Base-by-base conservation (phyloP, 2,797 vertebrate species). In the Poeciliopsis paucimaculata region DNA sequence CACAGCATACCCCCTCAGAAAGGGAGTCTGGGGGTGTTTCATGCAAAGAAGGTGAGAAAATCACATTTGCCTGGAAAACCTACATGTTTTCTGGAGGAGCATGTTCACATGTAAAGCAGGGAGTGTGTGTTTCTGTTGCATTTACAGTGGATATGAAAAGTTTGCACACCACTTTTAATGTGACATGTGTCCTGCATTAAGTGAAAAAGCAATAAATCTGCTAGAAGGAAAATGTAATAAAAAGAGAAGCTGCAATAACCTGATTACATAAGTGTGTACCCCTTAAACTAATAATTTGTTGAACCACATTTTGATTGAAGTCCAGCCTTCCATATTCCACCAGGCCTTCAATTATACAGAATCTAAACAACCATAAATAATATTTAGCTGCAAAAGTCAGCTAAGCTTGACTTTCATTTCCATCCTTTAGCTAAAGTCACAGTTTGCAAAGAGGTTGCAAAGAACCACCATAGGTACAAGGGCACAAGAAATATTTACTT, bases 41-140 rank as follows among this genome's bases (percentile, higher is more conserved):
- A 84, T 91, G 88, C 83, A 90, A 90, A 92, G 91, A 91, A 84
- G 86, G 88, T 85, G 87, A 79, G 83, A 77, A 75, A 86, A 82
- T 80, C 57, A 45, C 41, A 82, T 89, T 81, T 86, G 83, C 82
- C 80, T 77, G 82, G n/a, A 79, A 86, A 78, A 80, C 82, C 68
- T 83, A 11, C 75, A 86, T 78, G 82, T 84, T 93, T 84, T 80
- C 79, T 75, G 77, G 77, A 83, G 86, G 64, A 81, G 74, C 72
- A 84, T 76, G n/a, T 83, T 80, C 74, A 84, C 36, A 72, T 90
- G 78, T 49, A 51, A 73, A 75, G 89, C 77, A 87, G 77, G 57
- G 76, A 81, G 64, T 53, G 64, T 66, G 87, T 78, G 72, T 78
- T 77, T 72, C n/a, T 31, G 15, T 76, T 68, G 64, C 72, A 86